Evolutionary conservation across 1,140 invertebrate genomes (phyloP), one percentile per base, ranked within the genome.

Genomic region (Varroa destructor): DNA sequence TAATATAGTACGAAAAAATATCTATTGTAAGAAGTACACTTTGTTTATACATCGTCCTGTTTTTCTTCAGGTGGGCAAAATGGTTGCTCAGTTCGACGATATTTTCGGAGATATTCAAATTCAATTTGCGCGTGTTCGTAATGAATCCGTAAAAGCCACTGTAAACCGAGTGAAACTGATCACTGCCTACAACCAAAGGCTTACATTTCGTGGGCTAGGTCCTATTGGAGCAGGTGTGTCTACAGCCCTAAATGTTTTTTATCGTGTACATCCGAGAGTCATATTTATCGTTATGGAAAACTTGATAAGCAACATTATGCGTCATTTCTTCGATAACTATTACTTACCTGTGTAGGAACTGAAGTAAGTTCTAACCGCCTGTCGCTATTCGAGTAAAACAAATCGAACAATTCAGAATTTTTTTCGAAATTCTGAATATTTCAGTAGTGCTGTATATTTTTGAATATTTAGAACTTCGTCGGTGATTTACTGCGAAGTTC

Each of bases 141-240:
- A 67, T 40, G 61, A 12, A 40, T 25, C 12, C 1, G 61, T 67
- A 37, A 40, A 40, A 8, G 40, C 61, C 46, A 36, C 61, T 14
- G 61, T 67, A 12, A 67, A 40, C 37, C 10, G 37, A 2, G 12
- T 67, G 12, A 12, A 67, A 2, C 37, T 67, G 61, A 14, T 67
- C 40, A 67, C 61, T 43, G 61, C 61, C 61, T 67, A 43, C 37
- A 67, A 67, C 46, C 61, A 67, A 40, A n/a, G 61, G 46, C 37
- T 67, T 40, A 67, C 61, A 43, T 67, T 67, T 37, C 61, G 61
- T 36, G 61, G 61, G 2, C 36, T 67, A 2, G 61, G 61, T 36
- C 61, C 61, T 12, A 40, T 67, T 12, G 46, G 61, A 43, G 61
- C 61, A 43, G 61, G 14, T 46, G 12, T 67, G 10, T 67, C 61